These are phyloP conservation scores for Achatina immaculata DNA, from an alignment of 1,140 invertebrate genomes.

Conservation along the genomic window DNA sequence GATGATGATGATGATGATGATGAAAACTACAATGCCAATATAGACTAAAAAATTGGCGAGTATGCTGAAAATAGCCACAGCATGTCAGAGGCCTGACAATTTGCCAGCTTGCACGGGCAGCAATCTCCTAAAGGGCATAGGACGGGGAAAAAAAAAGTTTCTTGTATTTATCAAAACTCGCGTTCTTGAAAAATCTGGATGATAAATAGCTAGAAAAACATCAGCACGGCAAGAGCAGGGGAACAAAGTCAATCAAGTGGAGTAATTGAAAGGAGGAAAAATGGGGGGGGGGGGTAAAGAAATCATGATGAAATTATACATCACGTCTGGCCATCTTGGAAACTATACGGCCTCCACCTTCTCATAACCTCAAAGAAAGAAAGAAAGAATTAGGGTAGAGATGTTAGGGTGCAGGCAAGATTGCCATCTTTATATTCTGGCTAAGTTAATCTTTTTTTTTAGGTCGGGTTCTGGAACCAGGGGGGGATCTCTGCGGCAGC, in stretches of 20 bases:
- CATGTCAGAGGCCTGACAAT: too few species aligned
- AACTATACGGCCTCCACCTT: not conserved
- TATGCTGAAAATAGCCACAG: too few species aligned
- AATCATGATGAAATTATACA: slow-evolving; percentile 17
- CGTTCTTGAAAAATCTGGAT: not conserved
- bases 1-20: too few species aligned
- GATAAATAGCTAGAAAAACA: slow-evolving; percentile 3
- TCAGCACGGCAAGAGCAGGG: not conserved
- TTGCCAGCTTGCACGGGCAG: too few species aligned
- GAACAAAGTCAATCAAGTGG: not conserved
- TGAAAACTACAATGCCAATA: not conserved
- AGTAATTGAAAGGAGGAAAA: not conserved
- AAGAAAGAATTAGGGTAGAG: slow-evolving; percentile 1
- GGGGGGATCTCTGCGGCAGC: not conserved
- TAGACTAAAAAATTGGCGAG: too few species aligned
- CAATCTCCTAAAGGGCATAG: too few species aligned
- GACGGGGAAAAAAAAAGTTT: too few species aligned
- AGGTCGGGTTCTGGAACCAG: slow-evolving; percentile 17
- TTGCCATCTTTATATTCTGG: slow-evolving; percentile 12
- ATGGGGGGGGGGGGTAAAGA: not conserved
- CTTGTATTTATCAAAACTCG: too few species aligned
- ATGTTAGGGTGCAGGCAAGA: not conserved
- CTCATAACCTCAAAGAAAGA: too few species aligned
- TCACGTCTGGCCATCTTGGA: not conserved
- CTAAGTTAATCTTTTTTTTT: slow-evolving; percentile 31